A percentile compares a stretch with the other conserved stretches of the same genome.
Evolutionary conservation across 2,888 invertebrate species (phyloP).

Genomic region (Zaprionus lineosus): DNA sequence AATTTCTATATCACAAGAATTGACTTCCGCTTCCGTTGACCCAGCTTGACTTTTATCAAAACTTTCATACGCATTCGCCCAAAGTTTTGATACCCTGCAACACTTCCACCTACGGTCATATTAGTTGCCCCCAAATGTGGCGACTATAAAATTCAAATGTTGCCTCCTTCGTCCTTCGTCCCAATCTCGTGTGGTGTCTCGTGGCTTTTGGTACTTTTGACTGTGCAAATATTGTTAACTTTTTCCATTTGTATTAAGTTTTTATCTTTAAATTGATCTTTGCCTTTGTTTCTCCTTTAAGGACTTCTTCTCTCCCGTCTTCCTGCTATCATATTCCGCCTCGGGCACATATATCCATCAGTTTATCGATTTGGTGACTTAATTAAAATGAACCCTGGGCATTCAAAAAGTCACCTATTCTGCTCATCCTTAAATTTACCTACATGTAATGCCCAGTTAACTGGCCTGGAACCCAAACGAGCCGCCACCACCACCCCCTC

Average conservation of each 20-base stretch:
- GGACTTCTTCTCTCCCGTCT: too few relatives aligned
- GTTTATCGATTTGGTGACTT: constrained; percentile 47
- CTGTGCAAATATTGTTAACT: too few relatives aligned
- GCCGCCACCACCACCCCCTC: constrained; percentile 31
- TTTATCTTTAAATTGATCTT: too few relatives aligned
- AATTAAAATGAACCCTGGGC: constrained; percentile 53
- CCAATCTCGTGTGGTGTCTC: too few relatives aligned
- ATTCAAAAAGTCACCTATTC: constrained; percentile 65
- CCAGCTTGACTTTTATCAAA: constrained; percentile 44
- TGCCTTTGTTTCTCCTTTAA: too few relatives aligned
- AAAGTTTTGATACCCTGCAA: constrained; percentile 9
- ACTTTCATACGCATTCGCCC: constrained; percentile 30
- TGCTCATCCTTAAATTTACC: constrained; percentile 33
- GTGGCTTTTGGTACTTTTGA: too few relatives aligned
- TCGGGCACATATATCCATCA: background rate
- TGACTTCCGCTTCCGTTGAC: constrained; percentile 68
- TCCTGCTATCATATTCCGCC: background rate
- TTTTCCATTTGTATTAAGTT: too few relatives aligned
- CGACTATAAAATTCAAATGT: too few relatives aligned
- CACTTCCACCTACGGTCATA: too few relatives aligned
- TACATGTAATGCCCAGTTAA: constrained; percentile 45
- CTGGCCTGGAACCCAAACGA: constrained; percentile 31
- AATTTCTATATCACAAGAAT: constrained; percentile 60
- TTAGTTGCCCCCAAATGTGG: too few relatives aligned
- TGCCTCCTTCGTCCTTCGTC: too few relatives aligned